A percentile compares a stretch with the other conserved stretches of the same genome.
phyloP scores from a whole-genome alignment of 2,888 invertebrate species.

The Dorcus parallelipipedus region DNA sequence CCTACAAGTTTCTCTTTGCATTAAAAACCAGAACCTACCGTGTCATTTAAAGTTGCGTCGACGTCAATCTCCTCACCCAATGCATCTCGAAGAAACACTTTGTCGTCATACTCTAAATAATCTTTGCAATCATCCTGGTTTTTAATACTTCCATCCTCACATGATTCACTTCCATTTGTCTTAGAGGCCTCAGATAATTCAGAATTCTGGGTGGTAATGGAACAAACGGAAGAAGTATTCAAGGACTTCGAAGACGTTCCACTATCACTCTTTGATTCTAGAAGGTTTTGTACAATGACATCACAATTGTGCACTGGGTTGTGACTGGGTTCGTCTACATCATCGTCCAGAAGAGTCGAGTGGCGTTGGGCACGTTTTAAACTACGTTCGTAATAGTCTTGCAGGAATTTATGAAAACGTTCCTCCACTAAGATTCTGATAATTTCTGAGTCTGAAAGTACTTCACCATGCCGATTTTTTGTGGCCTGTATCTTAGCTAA shows the following conservation, averaged over 20 bases:
- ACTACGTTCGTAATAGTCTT: conserved; percentile 17
- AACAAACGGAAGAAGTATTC: no score
- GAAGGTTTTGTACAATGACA: no score
- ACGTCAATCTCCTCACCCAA: conserved; percentile 21
- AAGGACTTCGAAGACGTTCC: no score
- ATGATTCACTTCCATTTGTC: no score
- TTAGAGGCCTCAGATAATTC: no score
- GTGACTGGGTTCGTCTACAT: no score
- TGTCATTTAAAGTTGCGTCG: neutral
- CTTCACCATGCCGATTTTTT: neutral
- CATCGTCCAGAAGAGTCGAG: no score
- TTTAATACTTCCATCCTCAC: no score
- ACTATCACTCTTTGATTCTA: no score
- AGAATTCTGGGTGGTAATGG: no score
- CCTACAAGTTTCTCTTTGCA: neutral
- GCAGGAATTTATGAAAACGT: conserved; percentile 20
- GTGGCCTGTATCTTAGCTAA: conserved; percentile 12
- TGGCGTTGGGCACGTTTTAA: conserved; percentile 1
- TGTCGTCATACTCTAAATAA: conserved; percentile 14
- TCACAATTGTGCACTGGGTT: no score
- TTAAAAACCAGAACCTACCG: no score
- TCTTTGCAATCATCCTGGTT: neutral
- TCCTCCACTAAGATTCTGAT: conserved; percentile 23
- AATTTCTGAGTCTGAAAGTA: conserved; percentile 19
- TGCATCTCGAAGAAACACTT: conserved; percentile 22